A percentile compares a stretch with the other conserved stretches of the same genome.
phyloP scores from a whole-genome alignment of 1,140 invertebrate species.

The Whitmania pigra region DNA sequence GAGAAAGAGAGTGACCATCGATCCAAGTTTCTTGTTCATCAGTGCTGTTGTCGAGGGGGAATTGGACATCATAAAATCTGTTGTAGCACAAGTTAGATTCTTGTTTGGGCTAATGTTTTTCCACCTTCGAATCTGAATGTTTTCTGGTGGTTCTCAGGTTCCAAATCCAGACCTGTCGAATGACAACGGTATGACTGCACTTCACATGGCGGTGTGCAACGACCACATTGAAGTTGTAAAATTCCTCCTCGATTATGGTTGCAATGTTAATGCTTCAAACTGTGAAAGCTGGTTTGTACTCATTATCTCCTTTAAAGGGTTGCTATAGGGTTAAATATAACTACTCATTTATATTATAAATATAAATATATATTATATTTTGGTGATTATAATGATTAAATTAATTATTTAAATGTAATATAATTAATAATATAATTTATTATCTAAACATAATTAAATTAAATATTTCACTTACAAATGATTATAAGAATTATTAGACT shows the following conservation, averaged over 20 bases:
- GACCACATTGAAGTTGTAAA: slow-evolving; percentile 51
- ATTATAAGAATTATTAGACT: too few relatives aligned
- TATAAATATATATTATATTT: too few relatives aligned
- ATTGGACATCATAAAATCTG: background rate
- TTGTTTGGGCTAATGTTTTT: too few relatives aligned
- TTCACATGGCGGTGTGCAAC: slow-evolving; percentile 94
- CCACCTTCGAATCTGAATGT: too few relatives aligned
- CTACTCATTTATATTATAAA: too few relatives aligned
- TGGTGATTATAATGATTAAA: too few relatives aligned
- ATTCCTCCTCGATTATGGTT: slow-evolving; percentile 43
- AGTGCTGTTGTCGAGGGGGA: slow-evolving; percentile 2
- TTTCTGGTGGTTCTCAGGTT: background rate
- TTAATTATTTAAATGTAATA: too few relatives aligned
- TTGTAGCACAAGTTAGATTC: background rate
- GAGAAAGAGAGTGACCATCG: background rate
- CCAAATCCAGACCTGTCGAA: slow-evolving; percentile 49
- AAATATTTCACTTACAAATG: too few relatives aligned
- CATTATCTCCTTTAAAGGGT: too few relatives aligned
- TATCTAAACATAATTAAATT: too few relatives aligned
- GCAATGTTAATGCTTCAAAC: slow-evolving; percentile 67
- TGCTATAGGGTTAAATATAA: too few relatives aligned
- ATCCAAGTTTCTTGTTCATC: background rate
- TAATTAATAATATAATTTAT: too few relatives aligned
- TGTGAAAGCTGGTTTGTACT: slow-evolving; percentile 58
- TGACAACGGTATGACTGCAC: slow-evolving; percentile 81